Evolutionary conservation across 2,888 invertebrate genomes (phyloP), one percentile per base, ranked within the genome.

Genomic region (Orthonevra nobilis): DNA sequence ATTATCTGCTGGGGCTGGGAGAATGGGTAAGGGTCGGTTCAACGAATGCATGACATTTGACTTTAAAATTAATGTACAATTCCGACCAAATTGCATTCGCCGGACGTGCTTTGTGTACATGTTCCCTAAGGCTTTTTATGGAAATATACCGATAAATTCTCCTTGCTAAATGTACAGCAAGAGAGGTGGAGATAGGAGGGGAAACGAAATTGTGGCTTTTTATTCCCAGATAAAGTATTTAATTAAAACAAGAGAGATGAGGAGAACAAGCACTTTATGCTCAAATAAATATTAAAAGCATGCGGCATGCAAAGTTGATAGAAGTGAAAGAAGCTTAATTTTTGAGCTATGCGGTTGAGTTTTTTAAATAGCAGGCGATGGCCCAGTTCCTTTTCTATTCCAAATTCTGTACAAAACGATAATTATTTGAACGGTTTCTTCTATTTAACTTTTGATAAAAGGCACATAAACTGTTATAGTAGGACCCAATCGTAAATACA

Each of bases 1-100:
- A 23, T 23, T 4, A 23, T n/a, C 9, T 32, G 12, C 9, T n/a
- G 30, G 4, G 17, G 17, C 15, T 15, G 1, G 4, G n/a, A 2
- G n/a, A 10, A 28, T 17, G 26, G 12, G 40, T 12, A 40, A 12
- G 19, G 30, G 10, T 20, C 6, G 10, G 19, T 34, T 9, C 15
- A 3, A 6, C 30, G 15, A 60, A 34, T 23, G 15, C 44, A 60
- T 44, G 32, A 17, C 32, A 32, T 44, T 34, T 44, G 58, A 44
- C 32, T 60, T 58, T 20, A 44, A 44, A 60, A 44, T 44, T 44
- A 34, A 60, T 44, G 42, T 44, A 32, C 44, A 32, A n/a, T 56
- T 56, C n/a, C 15, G 19, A 48, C 26, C 38, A 38, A 46, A 48
- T n/a, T 38, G 38, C 36, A 48, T 28, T 48, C 19, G 17, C n/a